phyloP scores from a whole-genome alignment of 2,113 vertebrate species.

The Thymallus thymallus region DNA sequence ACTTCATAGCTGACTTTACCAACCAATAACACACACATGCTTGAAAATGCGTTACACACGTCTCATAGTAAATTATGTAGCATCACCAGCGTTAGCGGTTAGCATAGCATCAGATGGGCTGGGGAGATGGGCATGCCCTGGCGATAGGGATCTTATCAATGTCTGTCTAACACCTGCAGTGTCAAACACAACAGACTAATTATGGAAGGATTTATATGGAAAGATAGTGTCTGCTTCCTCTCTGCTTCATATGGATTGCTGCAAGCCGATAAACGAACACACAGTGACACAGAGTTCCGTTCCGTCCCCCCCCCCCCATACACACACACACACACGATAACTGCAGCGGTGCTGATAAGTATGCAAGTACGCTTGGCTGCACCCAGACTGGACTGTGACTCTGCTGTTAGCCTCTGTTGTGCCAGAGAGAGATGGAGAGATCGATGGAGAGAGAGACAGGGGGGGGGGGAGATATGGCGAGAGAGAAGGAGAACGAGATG shows the following conservation, averaged over 20 bases:
- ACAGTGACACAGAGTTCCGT: background rate
- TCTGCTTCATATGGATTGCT: background rate
- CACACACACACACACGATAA: conserved; percentile 24
- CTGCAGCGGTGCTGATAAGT: conserved; percentile 40
- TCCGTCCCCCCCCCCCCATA: background rate
- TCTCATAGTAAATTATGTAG: background rate
- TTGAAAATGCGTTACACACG: background rate
- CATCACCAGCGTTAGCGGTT: background rate
- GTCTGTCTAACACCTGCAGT: background rate
- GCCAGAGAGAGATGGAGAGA: background rate
- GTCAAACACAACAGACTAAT: background rate
- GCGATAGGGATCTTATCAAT: background rate
- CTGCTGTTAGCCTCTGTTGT: background rate
- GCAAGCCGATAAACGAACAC: background rate
- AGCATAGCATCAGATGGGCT: no score
- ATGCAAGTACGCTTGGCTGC: conserved; percentile 21
- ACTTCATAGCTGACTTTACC: no score
- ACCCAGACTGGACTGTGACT: background rate
- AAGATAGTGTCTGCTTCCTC: background rate
- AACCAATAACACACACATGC: no score
- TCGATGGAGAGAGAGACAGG: background rate
- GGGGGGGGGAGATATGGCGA: background rate
- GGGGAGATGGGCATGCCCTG: no score
- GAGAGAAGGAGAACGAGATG: background rate
- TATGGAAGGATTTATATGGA: background rate